Base-by-base conservation (phyloP, 2,888 invertebrate species). In the Drosophila colorata region DNA sequence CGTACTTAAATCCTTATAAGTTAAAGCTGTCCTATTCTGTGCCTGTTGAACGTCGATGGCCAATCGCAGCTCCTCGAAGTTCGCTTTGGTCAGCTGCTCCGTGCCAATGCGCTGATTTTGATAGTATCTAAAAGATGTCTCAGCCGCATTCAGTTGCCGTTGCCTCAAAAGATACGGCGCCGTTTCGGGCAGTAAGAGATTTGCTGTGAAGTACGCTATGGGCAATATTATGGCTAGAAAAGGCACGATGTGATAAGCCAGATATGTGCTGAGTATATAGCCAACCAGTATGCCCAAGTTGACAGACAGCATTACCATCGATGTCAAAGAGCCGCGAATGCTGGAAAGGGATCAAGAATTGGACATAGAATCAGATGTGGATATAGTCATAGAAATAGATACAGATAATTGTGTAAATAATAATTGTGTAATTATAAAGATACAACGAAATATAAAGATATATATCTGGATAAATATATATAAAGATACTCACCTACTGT, bases 321-420 rank as follows among this genome's bases (percentile, higher is more conserved):
- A 87, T 4, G 90, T 87, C 4, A 92, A 60, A 0, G 89, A 80
- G 0, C 92, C 92, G 2, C 92, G 91, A 44, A 92, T 88, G 11
- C 91, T 91, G 16, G 1, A 69, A 52, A n/a, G 20, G 1, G 1
- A 25, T n/a, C 13, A 0, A 11, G 13, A 8, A 0, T 2, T 35
- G 3, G 11, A 16, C 7, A 8, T 8, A 11, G 2, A 23, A 18
- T 3, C 14, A 7, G 23, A 5, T 11, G 9, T 37, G 5, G 1
- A 13, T 6, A 18, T 33, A 9, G 0, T 16, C n/a, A 11, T 9
- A n/a, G 2, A 14, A 14, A 11, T 1, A 16, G 14, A 28, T 2
- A 13, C 2, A 13, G 7, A 11, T n/a, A n/a, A n/a, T n/a, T n/a
- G n/a, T n/a, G n/a, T n/a, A n/a, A n/a, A n/a, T n/a, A n/a, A n/a